Evolutionary conservation across 2,113 vertebrate species (phyloP), one percentile per base, ranked within the genome.

Genomic region (Ailuropoda melanoleuca): DNA sequence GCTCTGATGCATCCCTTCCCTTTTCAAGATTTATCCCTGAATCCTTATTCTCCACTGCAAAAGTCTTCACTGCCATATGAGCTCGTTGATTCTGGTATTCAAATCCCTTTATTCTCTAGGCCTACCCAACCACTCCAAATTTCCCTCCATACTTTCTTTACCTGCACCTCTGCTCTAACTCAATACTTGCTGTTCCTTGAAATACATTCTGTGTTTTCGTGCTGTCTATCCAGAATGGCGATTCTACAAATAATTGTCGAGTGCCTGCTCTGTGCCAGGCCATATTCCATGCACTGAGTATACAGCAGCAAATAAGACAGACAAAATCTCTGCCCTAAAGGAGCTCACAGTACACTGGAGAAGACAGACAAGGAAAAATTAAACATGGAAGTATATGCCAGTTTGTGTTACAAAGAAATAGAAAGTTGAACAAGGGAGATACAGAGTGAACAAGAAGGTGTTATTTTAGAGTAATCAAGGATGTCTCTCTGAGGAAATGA

Each of bases 11-110:
- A 78, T 87, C 29, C 10, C 9, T 80, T 19, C n/a, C 21, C 43
- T 82, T 77, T 93, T 90, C 50, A 66, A 93, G 77, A 81, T 87
- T 91, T 88, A 75, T 70, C 62, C 64, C 74, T 84, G 64, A 95
- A n/a, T 91, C n/a, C 17, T 48, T 50, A 82, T 77, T 93, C 64
- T 60, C 43, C 80, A 89, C 11, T 66, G 68, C 31, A 85, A 91
- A 81, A 48, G n/a, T 72, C 46, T 48, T 93, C 72, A 75, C 24
- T 70, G 75, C 77, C 50, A 37, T 68, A 31, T 68, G 26, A 94
- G 11, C 70, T 88, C 70, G 15, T 23, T 70, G 74, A 93, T 56
- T 88, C 39, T 97, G 43, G 21, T 92, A 34, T 94, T 96, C 84
- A 94, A 97, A 81, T 43, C 14, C n/a, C 17, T 56, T 15, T 88